phyloP scores from a whole-genome alignment of 2,888 invertebrate genomes.

The Hedya salicella region DNA sequence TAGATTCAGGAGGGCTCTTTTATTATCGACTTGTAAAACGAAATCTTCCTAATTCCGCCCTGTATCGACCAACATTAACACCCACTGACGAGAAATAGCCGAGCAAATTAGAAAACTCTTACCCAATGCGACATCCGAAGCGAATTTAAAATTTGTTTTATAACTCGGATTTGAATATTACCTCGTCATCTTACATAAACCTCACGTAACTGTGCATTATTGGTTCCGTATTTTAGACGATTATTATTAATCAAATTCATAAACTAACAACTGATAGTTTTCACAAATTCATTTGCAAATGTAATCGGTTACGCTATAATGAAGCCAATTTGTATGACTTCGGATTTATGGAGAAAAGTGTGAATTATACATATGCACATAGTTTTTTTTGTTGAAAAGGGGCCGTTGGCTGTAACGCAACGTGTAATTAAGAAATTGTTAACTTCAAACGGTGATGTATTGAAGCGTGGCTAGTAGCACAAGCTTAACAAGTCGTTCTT shows the following conservation, averaged over 20 bases:
- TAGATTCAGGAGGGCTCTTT: conserved; percentile 20
- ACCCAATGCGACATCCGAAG: conserved; percentile 41
- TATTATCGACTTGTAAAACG: conserved; percentile 11
- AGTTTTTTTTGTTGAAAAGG: conserved; percentile 14
- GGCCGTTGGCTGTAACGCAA: conserved; percentile 20
- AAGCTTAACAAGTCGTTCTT: conserved; percentile 18
- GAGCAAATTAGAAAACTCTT: conserved; percentile 42
- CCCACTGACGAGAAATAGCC: conserved; percentile 9
- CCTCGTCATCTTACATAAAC: conserved; percentile 41
- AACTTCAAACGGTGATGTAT: conserved; percentile 18
- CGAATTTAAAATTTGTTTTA: conserved; percentile 43
- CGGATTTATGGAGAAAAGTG: conserved; percentile 13
- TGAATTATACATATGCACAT: conserved; percentile 14
- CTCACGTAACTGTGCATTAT: conserved; percentile 41
- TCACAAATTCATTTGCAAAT: conserved; percentile 32
- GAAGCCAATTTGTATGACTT: conserved; percentile 15
- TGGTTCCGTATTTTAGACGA: conserved; percentile 36
- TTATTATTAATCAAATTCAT: conserved; percentile 35
- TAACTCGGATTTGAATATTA: conserved; percentile 42
- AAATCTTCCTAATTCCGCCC: conserved; percentile 7
- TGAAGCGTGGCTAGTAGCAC: conserved; percentile 26
- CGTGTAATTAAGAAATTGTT: conserved; percentile 22
- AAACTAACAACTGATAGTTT: conserved; percentile 18
- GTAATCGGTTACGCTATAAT: conserved; percentile 27
- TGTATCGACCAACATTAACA: conserved; percentile 18